A percentile compares a stretch with the other conserved stretches of the same genome.
Conservation (phyloP, 2,888 invertebrate species). For the Stenodera caucasica region DNA sequence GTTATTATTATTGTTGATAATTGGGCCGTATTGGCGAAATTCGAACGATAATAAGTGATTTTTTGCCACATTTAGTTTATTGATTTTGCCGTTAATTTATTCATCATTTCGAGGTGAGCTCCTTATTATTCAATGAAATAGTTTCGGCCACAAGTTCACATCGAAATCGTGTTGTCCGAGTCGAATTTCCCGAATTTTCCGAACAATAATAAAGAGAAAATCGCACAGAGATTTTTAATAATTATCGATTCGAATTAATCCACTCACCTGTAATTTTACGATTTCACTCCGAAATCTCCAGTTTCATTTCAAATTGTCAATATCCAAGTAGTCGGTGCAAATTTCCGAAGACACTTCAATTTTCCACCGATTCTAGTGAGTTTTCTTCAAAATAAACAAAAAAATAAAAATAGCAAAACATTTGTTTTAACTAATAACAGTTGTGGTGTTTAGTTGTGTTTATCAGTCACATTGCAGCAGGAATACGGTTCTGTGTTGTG, state of each 20-base stretch:
- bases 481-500: slow-evolving; percentile 33
- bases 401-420: neutral
- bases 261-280: too few species aligned
- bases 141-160: slow-evolving; percentile 22
- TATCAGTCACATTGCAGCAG: slow-evolving; percentile 34
- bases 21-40: neutral
- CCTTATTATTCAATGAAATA: slow-evolving; percentile 35
- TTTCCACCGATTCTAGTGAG: neutral
- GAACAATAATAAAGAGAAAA: too few species aligned
- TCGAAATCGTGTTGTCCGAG: too few species aligned
- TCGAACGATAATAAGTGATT: neutral
- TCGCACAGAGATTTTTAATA: too few species aligned
- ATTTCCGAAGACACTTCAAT: neutral
- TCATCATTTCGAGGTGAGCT: slow-evolving; percentile 38
- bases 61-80: slow-evolving; percentile 18
- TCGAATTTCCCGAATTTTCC: too few species aligned
- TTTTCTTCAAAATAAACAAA: too few species aligned
- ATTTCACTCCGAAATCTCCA: too few species aligned
- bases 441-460: neutral
- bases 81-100: slow-evolving; percentile 39
- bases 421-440: neutral
- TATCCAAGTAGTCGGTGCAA: too few species aligned
- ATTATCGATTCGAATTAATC: too few species aligned
- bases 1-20: neutral
- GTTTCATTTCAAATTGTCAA: too few species aligned